Evolutionary conservation across 2,888 invertebrate species (phyloP), one percentile per base, ranked within the genome.

Genomic region (Neria commutata): DNA sequence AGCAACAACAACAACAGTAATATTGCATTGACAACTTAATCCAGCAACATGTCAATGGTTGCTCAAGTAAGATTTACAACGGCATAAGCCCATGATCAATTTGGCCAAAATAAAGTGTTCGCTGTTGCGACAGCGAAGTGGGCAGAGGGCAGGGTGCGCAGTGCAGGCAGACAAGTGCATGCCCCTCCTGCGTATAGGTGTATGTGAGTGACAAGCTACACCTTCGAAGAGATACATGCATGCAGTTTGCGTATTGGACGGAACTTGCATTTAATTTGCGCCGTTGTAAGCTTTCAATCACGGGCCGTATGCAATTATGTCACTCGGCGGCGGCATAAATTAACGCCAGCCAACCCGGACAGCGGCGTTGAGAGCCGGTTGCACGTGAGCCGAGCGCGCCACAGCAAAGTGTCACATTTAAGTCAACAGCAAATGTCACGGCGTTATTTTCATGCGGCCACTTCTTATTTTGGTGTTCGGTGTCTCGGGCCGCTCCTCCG

Each of bases 11-110:
- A 45, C 53, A 46, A 34, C 45, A 57, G 42, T n/a, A 14, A 45
- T 16, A 37, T 19, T 25, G 25, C 73, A 72, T 74, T 72, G 72
- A 72, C 72, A 72, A 74, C 73, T 71, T 72, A 72, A 72, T 72
- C 72, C 72, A 71, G 73, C 73, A 70, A 72, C 72, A 72, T 71
- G 72, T 72, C 72, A 72, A 68, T 71, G 62, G 66, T 67, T 70
- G 72, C 74, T 72, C 68, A 75, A 70, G 70, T 69, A 72, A 72
- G 76, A 67, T 77, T 75, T 77, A 77, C 74, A 67, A 64, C 61
- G 63, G 37, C 64, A 60, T 65, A 61, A 65, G 61, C 54, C 49
- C 56, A 48, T 63, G 63, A 63, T 58, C 65, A 60, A 59, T 46
- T 21, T n/a, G 24, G 24, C 46, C 23, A 21, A 46, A 42, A 33